These are phyloP conservation scores for Notodonta dromedarius DNA, from an alignment of 2,888 invertebrate species.

Conservation along the genomic window DNA sequence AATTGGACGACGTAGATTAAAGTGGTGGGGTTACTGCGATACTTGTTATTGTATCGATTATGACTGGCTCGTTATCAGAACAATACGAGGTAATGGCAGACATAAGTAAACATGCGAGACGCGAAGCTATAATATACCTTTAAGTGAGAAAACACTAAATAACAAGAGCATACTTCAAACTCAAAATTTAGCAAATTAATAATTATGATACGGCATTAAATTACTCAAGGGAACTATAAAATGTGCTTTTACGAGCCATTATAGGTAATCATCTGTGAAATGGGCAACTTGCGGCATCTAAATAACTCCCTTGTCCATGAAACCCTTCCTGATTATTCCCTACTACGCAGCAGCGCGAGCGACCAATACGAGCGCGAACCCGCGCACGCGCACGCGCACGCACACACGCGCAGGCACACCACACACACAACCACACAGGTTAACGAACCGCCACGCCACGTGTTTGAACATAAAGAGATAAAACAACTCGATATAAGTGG, in stretches of 20 bases:
- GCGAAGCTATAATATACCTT: neutral
- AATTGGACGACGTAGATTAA: constrained; percentile 17
- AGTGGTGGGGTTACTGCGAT: constrained; percentile 6
- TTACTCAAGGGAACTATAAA: neutral
- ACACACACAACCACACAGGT: constrained; percentile 51
- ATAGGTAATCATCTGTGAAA: constrained; percentile 8
- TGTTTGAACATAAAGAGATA: constrained; percentile 59
- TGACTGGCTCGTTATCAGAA: constrained; percentile 8
- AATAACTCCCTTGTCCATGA: constrained; percentile 25
- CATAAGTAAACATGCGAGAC: constrained; percentile 5
- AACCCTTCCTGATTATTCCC: constrained; percentile 25
- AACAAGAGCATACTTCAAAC: neutral
- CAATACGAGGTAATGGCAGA: constrained; percentile 13
- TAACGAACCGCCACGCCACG: constrained; percentile 67
- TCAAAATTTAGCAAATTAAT: neutral
- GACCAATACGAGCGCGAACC: constrained; percentile 15
- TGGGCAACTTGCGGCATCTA: constrained; percentile 15
- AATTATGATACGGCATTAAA: constrained; percentile 8
- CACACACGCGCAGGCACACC: constrained; percentile 48
- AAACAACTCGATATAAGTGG: constrained; percentile 26
- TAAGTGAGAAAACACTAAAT: no score
- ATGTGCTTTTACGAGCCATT: constrained; percentile 9
- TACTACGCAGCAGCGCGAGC: constrained; percentile 16
- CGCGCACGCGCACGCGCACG: constrained; percentile 24
- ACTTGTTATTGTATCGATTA: neutral